Evolutionary conservation across 2,113 vertebrate genomes (phyloP), one percentile per base, ranked within the genome.

Genomic region (Indicator indicator): DNA sequence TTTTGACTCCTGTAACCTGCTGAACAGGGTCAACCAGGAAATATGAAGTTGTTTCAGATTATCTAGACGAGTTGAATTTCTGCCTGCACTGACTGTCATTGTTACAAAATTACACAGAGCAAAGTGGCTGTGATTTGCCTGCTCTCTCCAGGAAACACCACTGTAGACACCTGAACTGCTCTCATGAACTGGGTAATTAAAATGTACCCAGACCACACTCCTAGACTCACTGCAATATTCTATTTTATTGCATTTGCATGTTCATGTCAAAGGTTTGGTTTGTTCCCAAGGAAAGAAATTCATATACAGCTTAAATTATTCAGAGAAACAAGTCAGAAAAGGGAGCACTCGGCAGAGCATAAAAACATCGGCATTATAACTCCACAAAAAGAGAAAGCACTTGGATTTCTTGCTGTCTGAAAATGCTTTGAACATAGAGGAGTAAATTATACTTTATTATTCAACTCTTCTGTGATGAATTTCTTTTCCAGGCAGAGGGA

Each of bases 311-410:
- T 65, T 92, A 82, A 90, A 87, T 89, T 92, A 83, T 82, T 92
- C 83, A 90, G 67, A 89, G 40, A 87, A 95, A 89, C 24, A 82
- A 91, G 79, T 67, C 79, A 93, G 83, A 88, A 88, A 91, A 96
- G 46, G 33, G 60, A 89, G 59, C 28, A 32, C 64, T 72, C 7
- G 1, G 30, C 77, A 78, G 0, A 82, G 77, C 19, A 72, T 48
- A 84, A 89, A 86, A 81, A 44, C 42, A 80, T 20, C 16, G 46
- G 40, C 73, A 79, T 76, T 78, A 23, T 38, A 78, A 84, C 62
- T 76, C 28, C 42, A 93, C 15, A 32, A 24, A 56, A 72, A 60
- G 63, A 71, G 21, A 27, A 80, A 65, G 33, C 1, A 18, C 63
- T 77, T 80, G 69, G 88, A 50, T 77, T 73, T 63, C 60, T 64